Percentiles rank a stretch among this genome's conserved stretches.
phyloP scores from a whole-genome alignment of 2,113 vertebrate genomes.

The Ptychochromis oligacanthus region DNA sequence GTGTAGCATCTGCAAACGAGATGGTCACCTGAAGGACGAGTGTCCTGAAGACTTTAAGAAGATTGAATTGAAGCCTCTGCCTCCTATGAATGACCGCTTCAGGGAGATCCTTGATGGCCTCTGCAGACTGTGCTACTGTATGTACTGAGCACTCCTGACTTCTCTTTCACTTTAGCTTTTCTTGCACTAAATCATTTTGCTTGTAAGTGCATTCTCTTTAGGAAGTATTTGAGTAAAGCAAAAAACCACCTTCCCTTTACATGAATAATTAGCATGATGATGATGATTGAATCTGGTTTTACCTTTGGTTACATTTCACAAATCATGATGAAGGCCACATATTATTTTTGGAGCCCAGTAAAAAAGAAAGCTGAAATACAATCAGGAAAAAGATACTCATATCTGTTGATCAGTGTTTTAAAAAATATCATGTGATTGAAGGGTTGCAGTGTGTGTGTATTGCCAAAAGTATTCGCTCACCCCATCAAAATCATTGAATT shows the following conservation, averaged over 20 bases:
- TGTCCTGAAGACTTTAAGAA: slow-evolving; percentile 99
- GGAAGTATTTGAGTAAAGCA: not conserved
- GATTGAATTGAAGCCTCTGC: slow-evolving; percentile 94
- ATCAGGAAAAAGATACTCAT: too few species aligned
- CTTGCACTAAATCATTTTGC: not conserved
- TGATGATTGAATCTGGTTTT: not conserved
- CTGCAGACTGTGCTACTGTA: slow-evolving; percentile 93
- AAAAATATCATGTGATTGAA: too few species aligned
- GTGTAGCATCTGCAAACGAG: slow-evolving; percentile 99
- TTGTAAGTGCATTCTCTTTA: not conserved
- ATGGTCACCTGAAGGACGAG: slow-evolving; percentile 96
- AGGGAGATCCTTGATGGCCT: slow-evolving; percentile 93
- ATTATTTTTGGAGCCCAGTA: too few species aligned
- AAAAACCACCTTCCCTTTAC: not conserved
- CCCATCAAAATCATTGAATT: too few species aligned
- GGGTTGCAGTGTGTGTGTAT: too few species aligned
- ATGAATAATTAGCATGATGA: not conserved
- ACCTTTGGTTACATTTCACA: too few species aligned
- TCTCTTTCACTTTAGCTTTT: not conserved
- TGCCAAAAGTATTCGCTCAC: too few species aligned
- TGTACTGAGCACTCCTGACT: slow-evolving; percentile 36
- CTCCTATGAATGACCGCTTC: slow-evolving; percentile 91
- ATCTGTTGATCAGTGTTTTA: too few species aligned
- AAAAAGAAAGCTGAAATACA: too few species aligned
- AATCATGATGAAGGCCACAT: too few species aligned